Evolutionary conservation across 2,888 invertebrate genomes (phyloP), one percentile per base, ranked within the genome.

Genomic region (Nomada fabriciana): DNA sequence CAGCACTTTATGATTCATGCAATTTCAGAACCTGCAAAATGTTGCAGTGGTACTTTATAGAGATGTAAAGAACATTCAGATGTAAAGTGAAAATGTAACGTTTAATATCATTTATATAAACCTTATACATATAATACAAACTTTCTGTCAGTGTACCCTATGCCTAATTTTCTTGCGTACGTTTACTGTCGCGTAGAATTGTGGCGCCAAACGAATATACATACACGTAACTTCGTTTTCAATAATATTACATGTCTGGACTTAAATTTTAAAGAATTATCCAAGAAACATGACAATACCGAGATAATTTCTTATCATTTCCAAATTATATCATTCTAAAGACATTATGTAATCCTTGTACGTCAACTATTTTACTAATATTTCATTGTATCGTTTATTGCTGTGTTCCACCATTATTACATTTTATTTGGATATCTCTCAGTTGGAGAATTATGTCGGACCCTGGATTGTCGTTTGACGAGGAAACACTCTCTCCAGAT

Each of bases 401-500:
- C 42, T 67, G 53, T 59, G 43, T 55, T 60, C 9, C 20, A 59
- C 3, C 42, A 63, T 36, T 64, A 47, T 4, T 50, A 25, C 4
- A 74, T 20, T 53, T 70, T 60, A 25, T 52, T 65, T 42, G 2
- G 43, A 53, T 69, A 43, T 64, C 18, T 70, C 36, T 23, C 25
- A 76, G 50, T 69, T 42, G 25, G 59, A 59, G 23, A 53, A 42
- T 59, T 81, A 88, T 92, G 92, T 90, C 92, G 29, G 88, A 90
- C 29, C 42, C 77, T 43, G 88, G 86, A 69, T 79, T 90, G 15
- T 88, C 87, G 4, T 36, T 89, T 20, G 90, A 91, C 15, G 91
- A 92, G 29, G 91, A 90, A 55, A 25, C 84, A 20, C 73, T 80
- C 11, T 91, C 92, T 4, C 88, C 91, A 55, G 91, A 92, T 63